Conservation (phyloP, 2,888 invertebrate genomes). For the Oscheius sp. region DNA sequence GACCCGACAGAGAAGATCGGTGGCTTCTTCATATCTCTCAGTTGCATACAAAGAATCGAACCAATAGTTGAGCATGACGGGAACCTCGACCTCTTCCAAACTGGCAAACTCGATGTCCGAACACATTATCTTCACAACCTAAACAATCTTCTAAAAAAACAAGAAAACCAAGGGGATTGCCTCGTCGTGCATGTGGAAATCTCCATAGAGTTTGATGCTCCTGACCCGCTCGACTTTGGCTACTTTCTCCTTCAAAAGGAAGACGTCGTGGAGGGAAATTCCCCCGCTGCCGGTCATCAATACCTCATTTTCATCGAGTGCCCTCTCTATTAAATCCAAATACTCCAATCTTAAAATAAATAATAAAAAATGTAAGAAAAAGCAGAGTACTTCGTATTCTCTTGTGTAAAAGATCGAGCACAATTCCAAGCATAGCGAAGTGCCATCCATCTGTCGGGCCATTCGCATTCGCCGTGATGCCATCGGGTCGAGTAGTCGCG, state of each 20-base stretch:
- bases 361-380: too few species aligned
- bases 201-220: conserved; percentile 39
- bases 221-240: conserved; percentile 28
- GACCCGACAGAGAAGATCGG: background rate
- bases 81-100: conserved; percentile 38
- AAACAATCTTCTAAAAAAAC: background rate
- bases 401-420: conserved; percentile 15
- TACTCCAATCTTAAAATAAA: conserved; percentile 4
- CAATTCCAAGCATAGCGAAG: conserved; percentile 33
- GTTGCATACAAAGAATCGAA: conserved; percentile 17
- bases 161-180: background rate
- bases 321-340: background rate
- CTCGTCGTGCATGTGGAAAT: conserved; percentile 27
- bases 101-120: conserved; percentile 43
- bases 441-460: conserved; percentile 15
- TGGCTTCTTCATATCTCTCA: conserved; percentile 18
- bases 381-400: background rate
- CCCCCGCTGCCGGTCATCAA: conserved; percentile 16
- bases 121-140: conserved; percentile 40
- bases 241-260: conserved; percentile 18
- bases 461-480: conserved; percentile 15
- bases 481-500: conserved; percentile 28
- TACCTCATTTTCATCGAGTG: conserved; percentile 24
- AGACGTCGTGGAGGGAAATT: conserved; percentile 9
- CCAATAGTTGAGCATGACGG: conserved; percentile 43